A percentile compares a stretch with the other conserved stretches of the same genome.
phyloP scores from a whole-genome alignment of 2,797 vertebrate genomes.

The Anableps anableps region DNA sequence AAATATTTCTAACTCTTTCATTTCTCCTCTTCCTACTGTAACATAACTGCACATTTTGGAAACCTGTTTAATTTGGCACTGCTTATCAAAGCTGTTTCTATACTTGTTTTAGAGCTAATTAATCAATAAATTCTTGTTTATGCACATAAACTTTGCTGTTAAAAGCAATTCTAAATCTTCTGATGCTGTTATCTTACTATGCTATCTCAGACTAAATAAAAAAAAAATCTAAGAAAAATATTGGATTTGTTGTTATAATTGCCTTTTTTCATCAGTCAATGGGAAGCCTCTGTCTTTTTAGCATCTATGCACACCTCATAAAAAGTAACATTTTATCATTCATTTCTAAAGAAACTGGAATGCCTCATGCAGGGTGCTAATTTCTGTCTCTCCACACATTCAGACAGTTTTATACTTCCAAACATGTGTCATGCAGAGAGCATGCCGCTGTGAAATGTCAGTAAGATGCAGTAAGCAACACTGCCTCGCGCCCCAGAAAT shows the following conservation, averaged over 20 bases:
- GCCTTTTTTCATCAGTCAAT: background rate
- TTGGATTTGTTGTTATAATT: background rate
- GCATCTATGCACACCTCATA: background rate
- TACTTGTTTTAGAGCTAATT: background rate
- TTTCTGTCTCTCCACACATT: background rate
- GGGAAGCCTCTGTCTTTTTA: background rate
- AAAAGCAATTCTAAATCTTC: background rate
- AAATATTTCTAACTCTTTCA: constrained; percentile 38
- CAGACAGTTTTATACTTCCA: background rate
- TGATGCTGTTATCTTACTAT: background rate
- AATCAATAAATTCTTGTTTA: background rate
- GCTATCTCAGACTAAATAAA: background rate
- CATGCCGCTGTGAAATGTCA: constrained; percentile 59
- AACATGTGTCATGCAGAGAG: constrained; percentile 13
- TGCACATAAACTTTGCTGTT: background rate
- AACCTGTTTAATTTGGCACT: background rate
- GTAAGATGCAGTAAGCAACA: constrained; percentile 45
- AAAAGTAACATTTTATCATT: background rate
- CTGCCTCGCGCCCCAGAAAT: constrained; percentile 40
- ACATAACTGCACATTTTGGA: constrained; percentile 10
- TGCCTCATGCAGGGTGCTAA: background rate
- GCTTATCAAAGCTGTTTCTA: background rate
- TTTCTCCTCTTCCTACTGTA: background rate
- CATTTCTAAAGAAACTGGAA: background rate
- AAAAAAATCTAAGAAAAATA: background rate